A percentile compares a stretch with the other conserved stretches of the same genome.
Evolutionary conservation across 2,888 invertebrate species (phyloP).

Genomic region (Noctua janthe): DNA sequence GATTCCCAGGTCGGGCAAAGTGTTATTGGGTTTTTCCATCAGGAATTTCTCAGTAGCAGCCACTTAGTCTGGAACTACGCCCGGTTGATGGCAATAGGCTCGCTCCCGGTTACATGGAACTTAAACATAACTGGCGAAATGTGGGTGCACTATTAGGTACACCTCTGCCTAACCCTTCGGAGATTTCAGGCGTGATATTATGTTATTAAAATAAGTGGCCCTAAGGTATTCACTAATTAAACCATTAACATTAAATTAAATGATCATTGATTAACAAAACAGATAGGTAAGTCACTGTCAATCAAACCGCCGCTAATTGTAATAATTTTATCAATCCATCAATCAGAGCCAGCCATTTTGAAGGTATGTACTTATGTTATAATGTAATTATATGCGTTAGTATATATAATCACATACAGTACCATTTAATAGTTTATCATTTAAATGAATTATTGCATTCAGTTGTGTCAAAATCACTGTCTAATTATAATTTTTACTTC

Average conservation of each 20-base stretch:
- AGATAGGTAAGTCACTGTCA: constrained; percentile 49
- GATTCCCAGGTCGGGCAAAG: too few species aligned
- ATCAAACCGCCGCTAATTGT: constrained; percentile 54
- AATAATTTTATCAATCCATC: constrained; percentile 54
- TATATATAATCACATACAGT: neutral
- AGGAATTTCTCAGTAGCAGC: too few species aligned
- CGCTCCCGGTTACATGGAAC: too few species aligned
- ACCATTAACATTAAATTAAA: constrained; percentile 28
- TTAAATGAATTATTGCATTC: constrained; percentile 38
- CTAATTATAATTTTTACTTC: constrained; percentile 23
- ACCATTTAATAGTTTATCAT: constrained; percentile 21
- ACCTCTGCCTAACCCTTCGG: too few species aligned
- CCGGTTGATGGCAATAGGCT: too few species aligned
- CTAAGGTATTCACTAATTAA: neutral
- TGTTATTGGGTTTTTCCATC: too few species aligned
- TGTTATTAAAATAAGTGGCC: neutral
- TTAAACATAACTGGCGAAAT: too few species aligned
- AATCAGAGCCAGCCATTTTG: constrained; percentile 25
- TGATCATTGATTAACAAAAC: constrained; percentile 18
- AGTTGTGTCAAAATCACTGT: constrained; percentile 22
- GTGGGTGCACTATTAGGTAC: too few species aligned
- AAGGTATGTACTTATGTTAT: constrained; percentile 26
- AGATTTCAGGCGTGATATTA: too few species aligned
- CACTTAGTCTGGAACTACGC: too few species aligned
- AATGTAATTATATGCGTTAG: constrained; percentile 39